Evolutionary conservation across 2,888 invertebrate species (phyloP), one percentile per base, ranked within the genome.

Genomic region (Anarsia innoxiella): DNA sequence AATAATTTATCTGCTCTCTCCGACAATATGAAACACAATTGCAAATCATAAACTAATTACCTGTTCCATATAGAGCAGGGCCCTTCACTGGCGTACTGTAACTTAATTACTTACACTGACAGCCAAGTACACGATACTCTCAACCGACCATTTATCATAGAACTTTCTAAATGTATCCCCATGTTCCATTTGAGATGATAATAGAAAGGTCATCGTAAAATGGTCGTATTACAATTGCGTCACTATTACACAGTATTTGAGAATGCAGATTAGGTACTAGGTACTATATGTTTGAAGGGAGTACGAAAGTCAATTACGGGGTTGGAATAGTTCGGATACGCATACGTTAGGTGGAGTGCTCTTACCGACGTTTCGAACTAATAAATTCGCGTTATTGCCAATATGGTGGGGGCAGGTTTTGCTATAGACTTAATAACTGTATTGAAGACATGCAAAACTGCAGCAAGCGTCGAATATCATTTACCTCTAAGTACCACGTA

Each of bases 261-360:
- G 59, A 71, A 82, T 77, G 80, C 71, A 82, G 78, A 82, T 83
- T 77, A 79, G 71, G 65, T 72, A 68, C 68, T 66, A 64, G 50
- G n/a, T n/a, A n/a, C n/a, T n/a, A n/a, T n/a, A n/a, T n/a, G n/a
- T n/a, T n/a, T n/a, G 44, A 49, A 60, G 62, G 59, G 62, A 63
- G 63, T 57, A 57, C 47, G 58, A 66, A 76, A 78, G 72, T 71
- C 71, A 77, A 82, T 80, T 78, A 78, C 67, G 68, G 59, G 49
- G 49, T 42, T 49, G 56, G 53, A 71, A 77, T 80, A 79, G 80
- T 75, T 77, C 46, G 54, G 64, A 68, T 67, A 59, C 51, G 61
- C 56, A 61, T 60, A 63, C 53, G 65, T 59, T 51, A 56, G 48
- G 51, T 64, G 46, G 53, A 78, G 74, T 65, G 68, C 72, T 61